A percentile compares a stretch with the other conserved stretches of the same genome.
phyloP scores from a whole-genome alignment of 2,113 vertebrate genomes.

The Toxostoma redivivum region DNA sequence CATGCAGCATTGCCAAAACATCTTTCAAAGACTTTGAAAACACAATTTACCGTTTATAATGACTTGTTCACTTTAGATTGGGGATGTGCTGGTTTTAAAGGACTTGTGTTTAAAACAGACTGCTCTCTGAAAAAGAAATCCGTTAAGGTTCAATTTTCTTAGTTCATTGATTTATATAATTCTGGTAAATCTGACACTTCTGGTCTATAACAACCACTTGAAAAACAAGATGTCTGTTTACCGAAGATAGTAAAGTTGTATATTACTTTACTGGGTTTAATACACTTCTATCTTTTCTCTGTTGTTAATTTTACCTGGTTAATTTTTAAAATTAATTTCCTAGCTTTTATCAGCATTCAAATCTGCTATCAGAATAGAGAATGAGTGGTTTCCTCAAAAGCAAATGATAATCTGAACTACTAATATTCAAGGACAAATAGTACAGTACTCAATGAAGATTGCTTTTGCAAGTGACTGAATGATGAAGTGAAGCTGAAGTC shows the following conservation, averaged over 20 bases:
- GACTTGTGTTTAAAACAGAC: conserved; percentile 8
- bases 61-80: neutral
- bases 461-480: neutral
- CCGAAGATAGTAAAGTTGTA: neutral
- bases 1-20: accelerated
- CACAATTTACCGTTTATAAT: neutral
- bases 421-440: neutral
- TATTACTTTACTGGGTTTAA: neutral
- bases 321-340: neutral
- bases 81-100: conserved; percentile 17
- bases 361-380: neutral
- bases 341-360: neutral
- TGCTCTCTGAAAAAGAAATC: conserved; percentile 17
- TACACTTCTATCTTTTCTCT: neutral
- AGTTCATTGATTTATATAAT: conserved; percentile 38
- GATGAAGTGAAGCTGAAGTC: neutral
- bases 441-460: neutral
- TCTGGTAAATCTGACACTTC: conserved; percentile 20
- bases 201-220: conserved; percentile 11
- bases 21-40: conserved; percentile 1
- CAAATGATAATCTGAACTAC: neutral
- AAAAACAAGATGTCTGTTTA: conserved; percentile 33
- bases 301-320: neutral
- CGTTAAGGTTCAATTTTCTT: conserved; percentile 24
- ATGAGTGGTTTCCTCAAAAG: neutral